These are phyloP conservation scores for Pomacea canaliculata DNA, from an alignment of 2,888 invertebrate species.

Conservation along the genomic window DNA sequence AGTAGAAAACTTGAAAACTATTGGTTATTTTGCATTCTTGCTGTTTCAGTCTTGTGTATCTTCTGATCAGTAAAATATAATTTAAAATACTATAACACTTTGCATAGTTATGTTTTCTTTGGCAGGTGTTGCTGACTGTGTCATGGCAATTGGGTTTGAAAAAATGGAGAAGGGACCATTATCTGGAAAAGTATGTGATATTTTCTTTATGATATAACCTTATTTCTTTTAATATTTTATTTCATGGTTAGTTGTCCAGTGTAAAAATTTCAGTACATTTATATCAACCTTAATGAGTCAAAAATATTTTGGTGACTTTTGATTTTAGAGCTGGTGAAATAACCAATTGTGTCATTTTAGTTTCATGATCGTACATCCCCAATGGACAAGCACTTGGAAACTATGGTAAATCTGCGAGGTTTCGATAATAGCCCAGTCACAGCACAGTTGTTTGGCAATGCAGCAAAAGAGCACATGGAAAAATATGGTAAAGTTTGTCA, in stretches of 20 bases:
- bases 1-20: no score
- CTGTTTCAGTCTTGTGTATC: no score
- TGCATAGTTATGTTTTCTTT: slow-evolving; percentile 1
- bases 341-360: slow-evolving; percentile 62
- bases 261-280: no score
- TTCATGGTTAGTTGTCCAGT: no score
- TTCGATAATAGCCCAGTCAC: slow-evolving; percentile 87
- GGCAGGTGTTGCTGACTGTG: slow-evolving; percentile 82
- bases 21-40: no score
- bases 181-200: slow-evolving; percentile 75
- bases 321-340: no score
- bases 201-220: no score
- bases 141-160: slow-evolving; percentile 95
- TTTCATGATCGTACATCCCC: slow-evolving; percentile 66
- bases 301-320: no score
- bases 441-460: slow-evolving; percentile 96
- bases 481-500: slow-evolving; percentile 78
- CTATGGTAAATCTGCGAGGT: slow-evolving; percentile 87
- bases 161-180: slow-evolving; percentile 97
- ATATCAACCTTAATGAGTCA: no score
- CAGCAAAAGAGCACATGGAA: slow-evolving; percentile 94
- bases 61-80: no score
- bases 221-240: no score
- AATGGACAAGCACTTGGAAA: slow-evolving; percentile 86
- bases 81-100: not conserved